Base-by-base conservation (phyloP, 2,888 invertebrate genomes). In the Lagria hirta region DNA sequence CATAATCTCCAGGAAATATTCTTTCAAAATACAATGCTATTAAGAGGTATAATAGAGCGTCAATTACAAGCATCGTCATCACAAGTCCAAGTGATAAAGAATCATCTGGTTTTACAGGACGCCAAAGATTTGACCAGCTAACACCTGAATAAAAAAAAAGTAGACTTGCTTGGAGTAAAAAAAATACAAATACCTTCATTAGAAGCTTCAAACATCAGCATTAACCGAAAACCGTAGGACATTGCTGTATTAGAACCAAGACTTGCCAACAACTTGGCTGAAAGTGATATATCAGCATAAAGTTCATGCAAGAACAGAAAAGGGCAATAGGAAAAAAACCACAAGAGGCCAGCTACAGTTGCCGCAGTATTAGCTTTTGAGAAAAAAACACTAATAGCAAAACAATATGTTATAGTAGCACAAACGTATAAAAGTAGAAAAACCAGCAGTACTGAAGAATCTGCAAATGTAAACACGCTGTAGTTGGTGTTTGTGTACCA, bases 21-120 rank as follows among this genome's bases (percentile, higher is more conserved):
- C 87, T 87, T 69, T 94, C 93, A 16, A 94, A 72, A 65, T 95
- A 96, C 54, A 93, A 73, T 0, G 94, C 84, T 21, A 93, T 68
- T 2, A 84, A 43, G 66, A 88, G 77, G 62, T 91, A 90, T 1
- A 92, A 33, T 0, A 84, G 35, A 5, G 78, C 72, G 62, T 88
- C 86, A 1, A 86, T 47, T n/a, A 83, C 61, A 58, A 94, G 69
- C 76, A 91, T 83, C 1, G 88, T 58, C 23, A 91, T 72, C 20
- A 86, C 77, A 55, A 82, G 76, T 2, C 86, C 86, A 55, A 91
- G 73, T 0, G 82, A 73, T 41, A 90, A 75, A 26, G 78, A 73
- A 44, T 88, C 83, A 54, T 86, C 86, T 2, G 82, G 76, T 1
- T 81, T 77, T 0, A 80, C 78, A 1, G 82, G 75, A 1, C 73